Conservation (phyloP, 2,797 vertebrate genomes). For the Hylomyscus alleni region DNA sequence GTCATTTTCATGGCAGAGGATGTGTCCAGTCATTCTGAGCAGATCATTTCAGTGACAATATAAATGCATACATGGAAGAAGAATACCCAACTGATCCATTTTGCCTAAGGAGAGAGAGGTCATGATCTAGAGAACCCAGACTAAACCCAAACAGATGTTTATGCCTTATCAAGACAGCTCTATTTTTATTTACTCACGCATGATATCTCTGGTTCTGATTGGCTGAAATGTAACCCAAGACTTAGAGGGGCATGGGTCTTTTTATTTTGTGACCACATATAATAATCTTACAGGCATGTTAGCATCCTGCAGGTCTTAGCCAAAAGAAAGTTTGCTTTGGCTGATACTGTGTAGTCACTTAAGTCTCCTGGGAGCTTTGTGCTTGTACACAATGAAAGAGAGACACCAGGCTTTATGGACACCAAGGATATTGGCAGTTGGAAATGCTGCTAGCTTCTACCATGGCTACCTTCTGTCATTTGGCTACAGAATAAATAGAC, state of each 20-base stretch:
- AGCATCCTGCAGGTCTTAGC: neutral
- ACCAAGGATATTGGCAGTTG: neutral
- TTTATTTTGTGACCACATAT: neutral
- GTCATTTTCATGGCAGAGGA: neutral
- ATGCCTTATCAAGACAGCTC: neutral
- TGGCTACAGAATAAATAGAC: constrained; percentile 55
- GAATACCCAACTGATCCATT: accelerated
- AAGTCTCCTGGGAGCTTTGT: neutral
- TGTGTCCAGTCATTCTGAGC: neutral
- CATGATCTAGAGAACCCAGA: neutral
- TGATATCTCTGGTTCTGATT: neutral
- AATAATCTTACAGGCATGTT: neutral
- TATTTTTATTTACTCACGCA: neutral
- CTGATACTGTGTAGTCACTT: accelerated
- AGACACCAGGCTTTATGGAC: accelerated
- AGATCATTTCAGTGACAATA: neutral
- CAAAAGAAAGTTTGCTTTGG: neutral
- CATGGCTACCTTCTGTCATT: constrained; percentile 58
- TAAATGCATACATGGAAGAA: too few relatives aligned
- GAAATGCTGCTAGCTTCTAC: constrained; percentile 9
- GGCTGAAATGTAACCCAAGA: neutral
- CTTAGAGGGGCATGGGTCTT: neutral
- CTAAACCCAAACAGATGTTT: neutral
- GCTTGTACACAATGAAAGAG: neutral
- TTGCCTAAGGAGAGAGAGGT: too few relatives aligned